These are phyloP conservation scores for Hemithea aestivaria DNA, from an alignment of 2,888 invertebrate genomes.

Conservation along the genomic window DNA sequence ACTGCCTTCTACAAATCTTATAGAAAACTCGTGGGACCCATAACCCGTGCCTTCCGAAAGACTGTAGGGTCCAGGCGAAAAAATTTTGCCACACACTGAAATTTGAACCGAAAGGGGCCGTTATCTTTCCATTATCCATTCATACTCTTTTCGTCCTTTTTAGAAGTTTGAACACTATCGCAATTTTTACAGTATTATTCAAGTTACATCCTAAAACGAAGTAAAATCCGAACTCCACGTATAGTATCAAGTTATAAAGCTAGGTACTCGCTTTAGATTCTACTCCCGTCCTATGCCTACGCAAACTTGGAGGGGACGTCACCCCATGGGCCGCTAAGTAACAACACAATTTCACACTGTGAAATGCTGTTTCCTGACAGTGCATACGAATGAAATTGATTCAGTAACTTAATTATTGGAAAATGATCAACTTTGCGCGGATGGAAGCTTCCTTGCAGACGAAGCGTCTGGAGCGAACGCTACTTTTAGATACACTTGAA, in stretches of 20 bases:
- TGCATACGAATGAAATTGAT: slow-evolving; percentile 32
- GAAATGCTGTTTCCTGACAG: slow-evolving; percentile 25
- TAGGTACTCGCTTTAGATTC: slow-evolving; percentile 4
- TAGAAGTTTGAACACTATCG: no score
- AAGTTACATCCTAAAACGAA: no score
- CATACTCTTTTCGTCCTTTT: no score
- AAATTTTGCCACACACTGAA: no score
- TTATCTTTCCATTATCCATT: no score
- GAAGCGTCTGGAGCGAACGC: neutral
- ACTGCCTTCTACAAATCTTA: no score
- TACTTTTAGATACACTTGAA: slow-evolving; percentile 7
- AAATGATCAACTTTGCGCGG: slow-evolving; percentile 29
- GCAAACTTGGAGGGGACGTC: slow-evolving; percentile 15
- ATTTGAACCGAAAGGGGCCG: no score
- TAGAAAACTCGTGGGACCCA: no score
- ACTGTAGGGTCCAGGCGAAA: no score
- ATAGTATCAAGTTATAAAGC: slow-evolving; percentile 3
- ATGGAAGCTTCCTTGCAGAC: slow-evolving; percentile 13
- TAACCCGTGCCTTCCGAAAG: no score
- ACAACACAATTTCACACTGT: slow-evolving; percentile 26
- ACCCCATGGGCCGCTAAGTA: slow-evolving; percentile 13
- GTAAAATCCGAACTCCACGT: no score
- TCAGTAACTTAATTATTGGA: slow-evolving; percentile 31
- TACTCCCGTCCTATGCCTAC: slow-evolving; percentile 5
- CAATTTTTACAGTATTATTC: no score